Conservation (phyloP, 2,888 invertebrate genomes). For the Allolobophora icterica region DNA sequence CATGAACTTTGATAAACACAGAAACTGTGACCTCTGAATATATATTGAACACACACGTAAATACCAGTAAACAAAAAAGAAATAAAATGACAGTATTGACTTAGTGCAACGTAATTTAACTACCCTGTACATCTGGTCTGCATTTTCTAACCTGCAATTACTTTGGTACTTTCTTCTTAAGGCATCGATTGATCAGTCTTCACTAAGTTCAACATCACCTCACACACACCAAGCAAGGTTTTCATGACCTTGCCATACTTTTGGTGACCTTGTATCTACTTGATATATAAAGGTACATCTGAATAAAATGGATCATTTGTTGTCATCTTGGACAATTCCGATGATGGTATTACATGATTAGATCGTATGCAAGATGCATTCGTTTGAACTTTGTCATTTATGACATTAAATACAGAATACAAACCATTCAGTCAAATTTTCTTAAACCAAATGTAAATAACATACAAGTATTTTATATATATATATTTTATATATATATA, state of each 20-base stretch:
- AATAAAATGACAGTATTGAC: background rate
- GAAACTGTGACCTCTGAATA: too few species aligned
- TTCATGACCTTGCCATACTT: background rate
- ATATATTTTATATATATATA: too few species aligned
- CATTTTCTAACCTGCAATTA: background rate
- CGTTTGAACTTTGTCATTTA: background rate
- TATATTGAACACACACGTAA: background rate
- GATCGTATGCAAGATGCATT: background rate
- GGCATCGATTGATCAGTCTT: background rate
- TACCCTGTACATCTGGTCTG: constrained; percentile 3
- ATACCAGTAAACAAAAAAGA: background rate
- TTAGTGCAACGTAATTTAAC: background rate
- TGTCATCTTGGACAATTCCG: background rate
- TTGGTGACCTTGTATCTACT: background rate
- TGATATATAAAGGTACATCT: background rate
- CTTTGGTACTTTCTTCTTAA: background rate
- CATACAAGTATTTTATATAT: too few species aligned
- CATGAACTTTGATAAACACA: too few species aligned
- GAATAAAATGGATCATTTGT: background rate
- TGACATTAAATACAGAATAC: background rate
- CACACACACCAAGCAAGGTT: too few species aligned
- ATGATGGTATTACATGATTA: background rate
- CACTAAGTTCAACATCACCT: background rate
- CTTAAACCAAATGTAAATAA: too few species aligned
- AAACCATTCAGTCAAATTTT: background rate